Evolutionary conservation across 2,888 invertebrate genomes (phyloP).

Genomic region (Mimas tiliae): DNA sequence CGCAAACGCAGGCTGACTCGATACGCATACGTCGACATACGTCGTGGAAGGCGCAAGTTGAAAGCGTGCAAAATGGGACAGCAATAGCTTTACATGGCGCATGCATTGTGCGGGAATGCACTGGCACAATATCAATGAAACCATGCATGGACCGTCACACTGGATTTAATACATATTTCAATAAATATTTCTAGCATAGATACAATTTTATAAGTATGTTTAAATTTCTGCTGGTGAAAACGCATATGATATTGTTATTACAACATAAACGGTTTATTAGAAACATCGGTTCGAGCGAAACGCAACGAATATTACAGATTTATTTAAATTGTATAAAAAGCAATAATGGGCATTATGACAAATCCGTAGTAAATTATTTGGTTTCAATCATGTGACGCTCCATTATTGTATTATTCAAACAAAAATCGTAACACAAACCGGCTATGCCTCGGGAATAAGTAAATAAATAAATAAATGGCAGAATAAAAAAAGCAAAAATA

Average conservation of each 20-base stretch:
- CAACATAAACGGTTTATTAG: too few species aligned
- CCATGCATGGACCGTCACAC: conserved; percentile 8
- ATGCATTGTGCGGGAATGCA: conserved; percentile 13
- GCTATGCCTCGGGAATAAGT: conserved; percentile 35
- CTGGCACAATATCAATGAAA: neutral
- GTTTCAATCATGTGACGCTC: neutral
- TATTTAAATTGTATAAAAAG: too few species aligned
- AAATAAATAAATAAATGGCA: conserved; percentile 29
- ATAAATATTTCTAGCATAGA: too few species aligned
- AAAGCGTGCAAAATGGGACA: neutral
- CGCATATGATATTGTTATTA: too few species aligned
- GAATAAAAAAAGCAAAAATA: conserved; percentile 30
- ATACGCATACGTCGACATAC: neutral
- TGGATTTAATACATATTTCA: too few species aligned
- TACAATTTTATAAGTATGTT: too few species aligned
- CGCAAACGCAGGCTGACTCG: neutral
- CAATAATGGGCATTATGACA: neutral
- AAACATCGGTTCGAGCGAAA: too few species aligned
- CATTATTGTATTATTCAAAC: conserved; percentile 26
- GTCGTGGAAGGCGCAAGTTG: neutral
- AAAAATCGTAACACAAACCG: conserved; percentile 23
- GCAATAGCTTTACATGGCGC: neutral
- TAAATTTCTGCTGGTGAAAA: too few species aligned
- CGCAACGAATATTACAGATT: too few species aligned
- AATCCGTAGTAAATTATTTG: neutral